Conservation (phyloP, 2,888 invertebrate genomes). For the Alentia gelatinosa region DNA sequence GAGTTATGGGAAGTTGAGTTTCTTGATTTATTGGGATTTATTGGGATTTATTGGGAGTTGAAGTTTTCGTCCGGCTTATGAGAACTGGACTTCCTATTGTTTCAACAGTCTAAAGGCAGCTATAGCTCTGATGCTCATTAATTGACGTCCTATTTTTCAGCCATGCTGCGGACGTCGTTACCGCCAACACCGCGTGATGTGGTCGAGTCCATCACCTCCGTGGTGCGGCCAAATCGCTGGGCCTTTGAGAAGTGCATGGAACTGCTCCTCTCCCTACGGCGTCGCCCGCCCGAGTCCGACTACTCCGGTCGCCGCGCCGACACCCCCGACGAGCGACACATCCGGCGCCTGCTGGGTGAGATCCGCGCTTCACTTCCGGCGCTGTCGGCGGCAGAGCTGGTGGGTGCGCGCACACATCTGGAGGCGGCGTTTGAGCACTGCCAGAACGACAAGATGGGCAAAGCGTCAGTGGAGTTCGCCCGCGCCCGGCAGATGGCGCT, state of each 20-base stretch:
- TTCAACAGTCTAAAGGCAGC: not conserved
- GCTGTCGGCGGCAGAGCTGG: not conserved
- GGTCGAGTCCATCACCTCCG: conserved; percentile 43
- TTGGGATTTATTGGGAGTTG: not conserved
- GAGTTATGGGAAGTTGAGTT: too few relatives aligned
- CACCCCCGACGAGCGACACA: not conserved
- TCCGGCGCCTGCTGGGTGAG: not conserved
- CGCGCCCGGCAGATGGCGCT: conserved; percentile 3
- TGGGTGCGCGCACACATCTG: not conserved
- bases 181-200: conserved; percentile 20
- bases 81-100: not conserved
- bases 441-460: conserved; percentile 35
- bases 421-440: conserved; percentile 42
- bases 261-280: not conserved
- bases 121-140: not conserved
- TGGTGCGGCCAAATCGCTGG: not conserved
- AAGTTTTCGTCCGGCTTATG: not conserved
- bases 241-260: conserved; percentile 37
- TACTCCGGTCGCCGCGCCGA: conserved; percentile 27
- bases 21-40: not conserved
- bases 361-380: conserved; percentile 29
- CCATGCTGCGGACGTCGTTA: conserved; percentile 36
- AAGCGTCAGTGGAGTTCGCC: conserved; percentile 8
- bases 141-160: not conserved
- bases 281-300: conserved; percentile 7